Percentiles rank a stretch among this genome's conserved stretches.
Evolutionary conservation across 2,888 invertebrate species (phyloP).

Genomic region (Drosophila longiperda): DNA sequence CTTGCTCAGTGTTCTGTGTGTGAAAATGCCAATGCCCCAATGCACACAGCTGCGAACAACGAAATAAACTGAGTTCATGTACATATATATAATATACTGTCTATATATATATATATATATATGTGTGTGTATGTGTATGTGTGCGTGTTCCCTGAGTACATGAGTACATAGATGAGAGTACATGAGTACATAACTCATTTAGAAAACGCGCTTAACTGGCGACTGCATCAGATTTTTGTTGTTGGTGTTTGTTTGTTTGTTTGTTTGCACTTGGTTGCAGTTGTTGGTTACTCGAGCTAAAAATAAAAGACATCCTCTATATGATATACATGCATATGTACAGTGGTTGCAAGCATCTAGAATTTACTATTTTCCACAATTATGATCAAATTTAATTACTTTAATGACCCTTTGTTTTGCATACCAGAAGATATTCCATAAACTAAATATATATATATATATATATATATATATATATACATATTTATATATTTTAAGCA

Average conservation of each 20-base stretch:
- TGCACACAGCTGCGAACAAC: constrained; percentile 32
- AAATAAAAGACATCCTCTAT: not conserved
- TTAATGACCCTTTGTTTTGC: not conserved
- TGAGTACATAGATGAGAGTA: constrained; percentile 24
- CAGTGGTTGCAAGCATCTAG: not conserved
- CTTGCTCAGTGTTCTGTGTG: constrained; percentile 29
- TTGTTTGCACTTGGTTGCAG: constrained; percentile 27
- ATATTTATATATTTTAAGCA: no score
- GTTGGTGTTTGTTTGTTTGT: constrained; percentile 19
- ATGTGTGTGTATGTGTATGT: not conserved
- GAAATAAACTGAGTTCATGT: not conserved
- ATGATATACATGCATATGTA: not conserved
- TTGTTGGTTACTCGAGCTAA: constrained; percentile 25
- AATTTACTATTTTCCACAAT: not conserved
- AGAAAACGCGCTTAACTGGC: constrained; percentile 46
- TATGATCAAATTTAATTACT: not conserved
- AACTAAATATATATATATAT: not conserved
- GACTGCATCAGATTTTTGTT: constrained; percentile 23
- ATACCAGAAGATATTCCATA: not conserved
- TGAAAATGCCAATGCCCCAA: constrained; percentile 61
- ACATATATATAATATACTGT: not conserved
- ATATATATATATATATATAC: no score
- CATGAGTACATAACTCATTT: constrained; percentile 58
- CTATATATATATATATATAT: not conserved
- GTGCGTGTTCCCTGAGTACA: not conserved